Conservation (phyloP, 2,113 vertebrate genomes). For the Prionailurus viverrinus region DNA sequence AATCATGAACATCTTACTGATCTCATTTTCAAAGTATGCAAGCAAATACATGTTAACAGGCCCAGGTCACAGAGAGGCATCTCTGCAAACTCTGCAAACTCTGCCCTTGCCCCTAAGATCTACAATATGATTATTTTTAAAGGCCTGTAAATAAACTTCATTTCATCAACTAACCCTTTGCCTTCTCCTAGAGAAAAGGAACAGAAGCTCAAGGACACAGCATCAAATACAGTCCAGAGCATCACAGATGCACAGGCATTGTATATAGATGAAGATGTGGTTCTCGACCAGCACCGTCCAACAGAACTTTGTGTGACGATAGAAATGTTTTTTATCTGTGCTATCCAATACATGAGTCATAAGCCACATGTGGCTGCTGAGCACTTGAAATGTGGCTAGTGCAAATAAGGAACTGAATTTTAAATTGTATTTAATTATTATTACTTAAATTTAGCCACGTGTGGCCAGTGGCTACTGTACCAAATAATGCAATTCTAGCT, state of each 20-base stretch:
- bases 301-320: not conserved
- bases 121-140: not conserved
- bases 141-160: slow-evolving; percentile 2
- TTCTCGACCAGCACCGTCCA: not conserved
- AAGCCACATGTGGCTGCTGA: not conserved
- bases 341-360: not conserved
- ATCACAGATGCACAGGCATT: not conserved
- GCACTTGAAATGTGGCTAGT: not conserved
- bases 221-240: not conserved
- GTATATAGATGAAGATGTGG: not conserved
- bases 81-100: not conserved
- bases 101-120: slow-evolving; percentile 10
- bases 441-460: slow-evolving; percentile 56
- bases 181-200: slow-evolving; percentile 22
- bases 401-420: not conserved
- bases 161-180: not conserved
- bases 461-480: not conserved
- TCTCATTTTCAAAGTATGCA: not conserved
- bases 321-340: not conserved
- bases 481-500: not conserved
- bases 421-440: slow-evolving; percentile 47
- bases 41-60: not conserved
- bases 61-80: not conserved
- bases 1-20: not conserved
- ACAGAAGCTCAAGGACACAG: not conserved